Evolutionary conservation across 2,797 vertebrate genomes (phyloP), one percentile per base, ranked within the genome.

Genomic region (Borostomias antarcticus): DNA sequence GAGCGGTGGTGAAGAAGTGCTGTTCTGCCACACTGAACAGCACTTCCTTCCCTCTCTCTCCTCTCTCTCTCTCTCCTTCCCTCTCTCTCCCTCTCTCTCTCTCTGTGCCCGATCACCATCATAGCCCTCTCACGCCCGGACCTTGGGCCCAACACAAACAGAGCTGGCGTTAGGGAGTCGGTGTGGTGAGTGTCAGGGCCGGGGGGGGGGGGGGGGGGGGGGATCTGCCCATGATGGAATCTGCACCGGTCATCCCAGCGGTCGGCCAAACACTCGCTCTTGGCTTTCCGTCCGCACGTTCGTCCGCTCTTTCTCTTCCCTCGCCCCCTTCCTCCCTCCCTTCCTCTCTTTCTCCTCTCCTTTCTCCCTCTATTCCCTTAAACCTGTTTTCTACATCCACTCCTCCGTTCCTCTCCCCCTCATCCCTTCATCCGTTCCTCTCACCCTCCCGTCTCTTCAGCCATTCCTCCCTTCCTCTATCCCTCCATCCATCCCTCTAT

Each of bases 111-210:
- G 45, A 5, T 29, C 8, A n/a, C 26, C 37, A 15, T 15, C 40
- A 2, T 1, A 28, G 15, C 53, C 53, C 50, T 25, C 35, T 33
- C 25, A n/a, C 33, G 29, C 15, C 3, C n/a, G n/a, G 60, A 63
- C 51, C 62, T 69, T 32, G 50, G 79, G 58, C 61, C 68, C 54
- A 50, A 53, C 62, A 23, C 32, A 74, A 64, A 65, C 72, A 67
- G 68, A 76, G 64, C 35, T 79, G 73, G 73, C 54, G 65, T 50
- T 53, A 35, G 66, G 53, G 58, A 51, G 58, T 29, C 37, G 51
- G 78, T 61, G 78, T 61, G 77, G 57, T 73, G 66, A 78, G 70
- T 17, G 32, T 32, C 56, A 67, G 68, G 56, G 75, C 83, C 76
- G 73, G 50, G 37, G 7, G 50, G n/a, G n/a, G 64, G n/a, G n/a